Base-by-base conservation (phyloP, 2,797 vertebrate species). In the Rhodeus uyekii region DNA sequence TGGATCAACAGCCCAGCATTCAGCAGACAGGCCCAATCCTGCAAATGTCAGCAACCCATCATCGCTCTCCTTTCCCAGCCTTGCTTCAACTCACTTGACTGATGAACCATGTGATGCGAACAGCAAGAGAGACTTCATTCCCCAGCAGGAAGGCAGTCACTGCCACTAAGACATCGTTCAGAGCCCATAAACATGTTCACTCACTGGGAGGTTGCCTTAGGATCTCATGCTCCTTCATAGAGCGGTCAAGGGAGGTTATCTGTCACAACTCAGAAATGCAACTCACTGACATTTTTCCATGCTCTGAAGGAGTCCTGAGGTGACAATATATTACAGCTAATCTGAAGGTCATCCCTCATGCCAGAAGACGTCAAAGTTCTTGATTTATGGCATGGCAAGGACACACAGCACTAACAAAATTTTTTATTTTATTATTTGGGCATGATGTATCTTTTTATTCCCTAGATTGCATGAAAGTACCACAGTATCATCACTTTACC, bases 11-110 rank as follows among this genome's bases (percentile, higher is more conserved):
- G 65, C 32, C 34, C 53, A n/a, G n/a, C 64, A 13, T 55, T 78
- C 55, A 86, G 68, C 84, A 89, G 80, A 89, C 84, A 88, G 81
- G 87, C 86, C 77, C 76, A 60, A 81, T 90, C 90, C 88, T 87
- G 88, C 82, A 75, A 42, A 83, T 8, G 84, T 88, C 84, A 83
- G 80, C 58, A 50, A 22, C 74, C 65, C 78, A 86, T 90, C 90
- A 84, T 67, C 79, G 18, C 61, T 50, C 42, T 29, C 22, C 58
- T 79, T 68, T 60, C 65, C 42, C 53, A 32, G 48, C 18, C 42
- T n/a, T 60, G 74, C 81, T 82, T 79, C 32, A 75, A 81, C 88
- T 83, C 46, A 27, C 67, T 79, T 88, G 84, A 83, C 85, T 85
- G 78, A 84, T 58, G 84, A 88, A 89, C 88, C 86, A 83, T 86